Base-by-base conservation (phyloP, 1,140 invertebrate species). In the Eulimnadia texana region DNA sequence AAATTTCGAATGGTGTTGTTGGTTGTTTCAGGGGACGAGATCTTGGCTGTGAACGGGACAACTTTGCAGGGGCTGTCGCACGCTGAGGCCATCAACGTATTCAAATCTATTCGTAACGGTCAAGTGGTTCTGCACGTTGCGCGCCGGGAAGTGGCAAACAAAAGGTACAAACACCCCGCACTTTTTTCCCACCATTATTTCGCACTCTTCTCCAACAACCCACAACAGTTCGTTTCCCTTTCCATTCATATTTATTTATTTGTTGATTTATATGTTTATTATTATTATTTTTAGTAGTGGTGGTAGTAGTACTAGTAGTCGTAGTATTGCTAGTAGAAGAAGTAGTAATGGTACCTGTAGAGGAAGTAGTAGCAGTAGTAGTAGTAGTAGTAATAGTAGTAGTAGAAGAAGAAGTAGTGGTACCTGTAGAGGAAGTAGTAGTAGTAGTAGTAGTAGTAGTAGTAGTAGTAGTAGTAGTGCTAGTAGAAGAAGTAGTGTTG, bases 101-200 rank as follows among this genome's bases (percentile, higher is more conserved):
- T 97, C 73, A 92, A 93, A 70, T 83, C 84, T 72, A 84, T 94
- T 60, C 89, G 88, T 72, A 80, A 81, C 68, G 90, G 90, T 42
- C 82, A 88, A 70, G 84, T 97, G 50, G 78, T 85, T 62, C 74
- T 97, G 53, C 84, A 88, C 69, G 80, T 93, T 66, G 81, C 84
- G 64, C 78, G 88, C 71, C 79, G 87, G 56, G 68, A 77, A 33
- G 67, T 71, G 3, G 74, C 69, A 58, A 72, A 74, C 57, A 66
- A 67, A 56, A 52, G 60, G 65, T 66, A 54, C 3, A 50, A 13
- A 47, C 3, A n/a, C 13, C 25, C 24, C 25, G 2, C 22, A 16
- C 1, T 60, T 2, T 3, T 57, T 57, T 42, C 23, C 42, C 11
- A n/a, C 42, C 42, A 47, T 47, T 11, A 47, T 47, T n/a, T 11